phyloP scores from a whole-genome alignment of 1,140 invertebrate species.

The Rhyacophila brunnea region DNA sequence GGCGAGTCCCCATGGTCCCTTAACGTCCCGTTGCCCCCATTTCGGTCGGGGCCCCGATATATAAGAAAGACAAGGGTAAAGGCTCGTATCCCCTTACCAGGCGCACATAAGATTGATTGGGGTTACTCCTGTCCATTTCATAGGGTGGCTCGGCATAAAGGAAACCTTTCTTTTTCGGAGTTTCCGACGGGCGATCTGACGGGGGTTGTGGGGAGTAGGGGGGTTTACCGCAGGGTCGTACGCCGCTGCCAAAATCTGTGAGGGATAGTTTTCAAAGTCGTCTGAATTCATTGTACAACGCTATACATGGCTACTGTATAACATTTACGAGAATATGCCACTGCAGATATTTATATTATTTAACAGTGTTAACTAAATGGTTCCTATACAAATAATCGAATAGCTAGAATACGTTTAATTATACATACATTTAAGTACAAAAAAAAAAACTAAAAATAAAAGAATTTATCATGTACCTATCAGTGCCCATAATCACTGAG shows the following conservation, averaged over 20 bases:
- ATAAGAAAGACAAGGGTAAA: slow-evolving; percentile 37
- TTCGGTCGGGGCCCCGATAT: neutral
- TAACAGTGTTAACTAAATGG: too few species aligned
- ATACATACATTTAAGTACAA: too few species aligned
- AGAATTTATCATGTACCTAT: too few species aligned
- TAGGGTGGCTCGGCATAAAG: slow-evolving; percentile 38
- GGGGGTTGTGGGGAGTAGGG: slow-evolving; percentile 11
- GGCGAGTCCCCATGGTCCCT: slow-evolving; percentile 2
- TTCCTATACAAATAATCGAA: too few species aligned
- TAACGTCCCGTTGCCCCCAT: neutral
- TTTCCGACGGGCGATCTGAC: slow-evolving; percentile 14
- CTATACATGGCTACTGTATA: too few species aligned
- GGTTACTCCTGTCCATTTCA: slow-evolving; percentile 37
- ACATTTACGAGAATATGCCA: too few species aligned
- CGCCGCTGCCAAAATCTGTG: neutral
- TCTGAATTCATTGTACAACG: too few species aligned
- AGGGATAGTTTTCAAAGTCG: too few species aligned
- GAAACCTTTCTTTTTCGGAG: slow-evolving; percentile 32
- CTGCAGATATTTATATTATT: too few species aligned
- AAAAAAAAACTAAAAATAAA: too few species aligned
- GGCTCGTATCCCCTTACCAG: slow-evolving; percentile 23
- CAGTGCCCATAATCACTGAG: too few species aligned
- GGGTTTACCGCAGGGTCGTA: neutral
- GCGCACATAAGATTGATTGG: slow-evolving; percentile 35
- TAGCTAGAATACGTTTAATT: too few species aligned